Evolutionary conservation across 2,113 vertebrate genomes (phyloP).

Genomic region (Psilopsiagon aymara): DNA sequence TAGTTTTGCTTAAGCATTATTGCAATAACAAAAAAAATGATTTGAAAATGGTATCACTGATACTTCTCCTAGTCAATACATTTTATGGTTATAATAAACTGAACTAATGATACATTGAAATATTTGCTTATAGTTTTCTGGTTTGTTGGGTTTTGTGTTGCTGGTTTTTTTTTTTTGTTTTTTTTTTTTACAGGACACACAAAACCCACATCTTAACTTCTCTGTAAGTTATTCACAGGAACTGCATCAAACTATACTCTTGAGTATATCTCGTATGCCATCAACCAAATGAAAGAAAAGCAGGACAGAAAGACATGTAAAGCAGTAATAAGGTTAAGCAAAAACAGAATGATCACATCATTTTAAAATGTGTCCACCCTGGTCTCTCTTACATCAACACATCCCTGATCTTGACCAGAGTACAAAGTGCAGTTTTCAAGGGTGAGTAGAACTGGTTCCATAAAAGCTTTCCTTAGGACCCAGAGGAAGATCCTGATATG

Average conservation of each 20-base stretch:
- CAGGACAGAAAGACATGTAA: not conserved
- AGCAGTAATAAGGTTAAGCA: not conserved
- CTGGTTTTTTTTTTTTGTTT: not conserved
- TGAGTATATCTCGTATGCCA: not conserved
- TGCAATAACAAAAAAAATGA: not conserved
- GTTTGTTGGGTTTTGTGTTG: no score
- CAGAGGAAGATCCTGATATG: not conserved
- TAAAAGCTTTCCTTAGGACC: not conserved
- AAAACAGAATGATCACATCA: not conserved
- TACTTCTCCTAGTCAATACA: not conserved
- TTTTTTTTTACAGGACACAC: not conserved
- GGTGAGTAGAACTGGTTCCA: not conserved
- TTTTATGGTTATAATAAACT: slow-evolving; percentile 49
- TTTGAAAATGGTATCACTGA: not conserved
- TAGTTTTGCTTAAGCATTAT: slow-evolving; percentile 13
- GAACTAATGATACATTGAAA: slow-evolving; percentile 54
- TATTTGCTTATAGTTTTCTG: not conserved
- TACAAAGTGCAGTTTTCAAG: not conserved
- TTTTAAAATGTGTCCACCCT: not conserved
- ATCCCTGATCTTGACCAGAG: not conserved
- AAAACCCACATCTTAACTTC: not conserved
- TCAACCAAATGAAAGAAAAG: not conserved
- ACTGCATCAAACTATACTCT: not conserved
- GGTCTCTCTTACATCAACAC: not conserved
- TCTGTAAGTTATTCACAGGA: not conserved